These are phyloP conservation scores for Nasonovia ribisnigri DNA, from an alignment of 2,888 invertebrate species.

Conservation along the genomic window DNA sequence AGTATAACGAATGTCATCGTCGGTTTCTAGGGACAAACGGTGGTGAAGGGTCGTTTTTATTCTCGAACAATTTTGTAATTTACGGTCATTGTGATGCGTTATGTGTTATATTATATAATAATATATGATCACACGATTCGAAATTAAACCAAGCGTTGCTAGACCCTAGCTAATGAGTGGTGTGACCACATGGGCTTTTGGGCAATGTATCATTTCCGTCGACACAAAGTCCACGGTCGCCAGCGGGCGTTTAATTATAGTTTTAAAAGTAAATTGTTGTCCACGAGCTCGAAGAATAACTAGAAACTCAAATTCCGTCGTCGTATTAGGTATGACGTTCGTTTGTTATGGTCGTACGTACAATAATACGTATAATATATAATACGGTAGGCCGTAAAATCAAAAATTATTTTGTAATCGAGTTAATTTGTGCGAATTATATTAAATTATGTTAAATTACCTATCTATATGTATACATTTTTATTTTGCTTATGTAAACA, in stretches of 20 bases:
- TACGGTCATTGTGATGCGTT: background rate
- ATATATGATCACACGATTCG: background rate
- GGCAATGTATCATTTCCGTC: conserved; percentile 7
- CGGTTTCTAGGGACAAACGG: background rate
- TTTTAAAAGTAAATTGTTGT: conserved; percentile 38
- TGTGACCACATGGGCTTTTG: conserved; percentile 2
- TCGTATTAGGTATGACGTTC: background rate
- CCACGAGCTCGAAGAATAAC: background rate
- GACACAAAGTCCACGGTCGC: background rate
- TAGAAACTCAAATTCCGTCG: background rate
- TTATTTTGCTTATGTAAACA: background rate
- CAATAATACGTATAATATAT: background rate
- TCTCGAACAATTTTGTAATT: conserved; percentile 1
- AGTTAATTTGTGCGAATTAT: background rate
- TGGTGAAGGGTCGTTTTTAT: background rate
- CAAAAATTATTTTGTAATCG: background rate
- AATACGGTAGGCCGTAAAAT: background rate
- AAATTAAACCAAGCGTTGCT: background rate
- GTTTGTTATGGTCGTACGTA: background rate
- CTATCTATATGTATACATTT: no score
- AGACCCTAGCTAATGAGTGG: background rate
- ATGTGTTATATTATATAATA: background rate
- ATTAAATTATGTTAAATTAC: background rate
- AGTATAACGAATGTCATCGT: background rate
- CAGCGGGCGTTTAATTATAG: background rate